phyloP scores from a whole-genome alignment of 2,888 invertebrate species.

The Neoitamus cyanurus region DNA sequence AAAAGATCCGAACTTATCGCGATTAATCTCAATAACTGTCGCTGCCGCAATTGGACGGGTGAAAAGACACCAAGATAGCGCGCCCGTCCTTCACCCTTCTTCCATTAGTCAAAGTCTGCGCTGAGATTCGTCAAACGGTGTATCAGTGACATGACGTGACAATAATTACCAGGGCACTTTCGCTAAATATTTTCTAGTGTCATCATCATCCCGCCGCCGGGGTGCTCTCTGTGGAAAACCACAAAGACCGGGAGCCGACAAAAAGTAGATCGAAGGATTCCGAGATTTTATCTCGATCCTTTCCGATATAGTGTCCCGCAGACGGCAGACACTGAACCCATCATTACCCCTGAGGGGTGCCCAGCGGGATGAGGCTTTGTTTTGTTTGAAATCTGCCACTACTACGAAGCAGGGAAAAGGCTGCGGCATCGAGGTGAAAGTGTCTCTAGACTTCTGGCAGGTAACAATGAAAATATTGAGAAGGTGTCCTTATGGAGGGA shows the following conservation, averaged over 20 bases:
- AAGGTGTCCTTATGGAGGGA: not conserved
- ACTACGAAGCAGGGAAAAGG: not conserved
- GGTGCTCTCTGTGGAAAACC: not conserved
- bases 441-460: not conserved
- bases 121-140: not conserved
- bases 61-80: not conserved
- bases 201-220: not conserved
- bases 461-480: not conserved
- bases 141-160: not conserved
- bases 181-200: not conserved
- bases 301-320: not conserved
- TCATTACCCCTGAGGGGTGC: not conserved
- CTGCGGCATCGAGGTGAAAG: not conserved
- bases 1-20: not conserved
- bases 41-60: not conserved
- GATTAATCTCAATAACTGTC: constrained; percentile 5
- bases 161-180: not conserved
- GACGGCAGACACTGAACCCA: not conserved
- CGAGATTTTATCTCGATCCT: not conserved
- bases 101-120: not conserved
- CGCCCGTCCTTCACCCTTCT: not conserved
- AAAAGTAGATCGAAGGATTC: not conserved
- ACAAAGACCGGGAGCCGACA: not conserved
- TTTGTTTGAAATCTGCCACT: not conserved
- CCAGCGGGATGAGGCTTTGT: not conserved